Evolutionary conservation across 1,140 invertebrate species (phyloP).

Genomic region (Chlorops oryzae): DNA sequence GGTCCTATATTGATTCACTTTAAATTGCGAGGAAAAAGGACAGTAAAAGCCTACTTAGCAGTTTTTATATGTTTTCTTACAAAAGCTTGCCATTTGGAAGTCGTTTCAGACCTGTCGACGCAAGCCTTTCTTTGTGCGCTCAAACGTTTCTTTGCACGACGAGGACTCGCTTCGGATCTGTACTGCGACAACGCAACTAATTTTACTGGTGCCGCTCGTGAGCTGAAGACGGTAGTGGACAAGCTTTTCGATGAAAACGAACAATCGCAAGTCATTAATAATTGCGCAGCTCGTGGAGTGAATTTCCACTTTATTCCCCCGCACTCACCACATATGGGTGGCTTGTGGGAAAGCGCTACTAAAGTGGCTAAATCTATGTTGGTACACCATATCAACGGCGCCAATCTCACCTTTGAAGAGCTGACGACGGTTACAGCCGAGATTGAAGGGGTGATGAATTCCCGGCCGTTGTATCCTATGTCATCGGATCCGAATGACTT

Average conservation of each 20-base stretch:
- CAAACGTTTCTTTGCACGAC: constrained; percentile 29
- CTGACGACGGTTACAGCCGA: neutral
- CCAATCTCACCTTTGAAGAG: constrained; percentile 6
- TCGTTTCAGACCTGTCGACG: constrained; percentile 24
- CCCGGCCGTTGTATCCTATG: constrained; percentile 2
- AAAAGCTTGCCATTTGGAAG: constrained; percentile 33
- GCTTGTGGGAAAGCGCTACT: constrained; percentile 1
- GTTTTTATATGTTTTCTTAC: constrained; percentile 31
- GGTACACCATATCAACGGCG: neutral
- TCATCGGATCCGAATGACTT: constrained; percentile 1
- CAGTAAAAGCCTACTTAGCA: constrained; percentile 25
- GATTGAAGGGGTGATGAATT: constrained; percentile 5
- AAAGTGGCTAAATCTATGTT: constrained; percentile 2
- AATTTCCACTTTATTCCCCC: constrained; percentile 27
- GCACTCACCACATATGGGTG: constrained; percentile 8
- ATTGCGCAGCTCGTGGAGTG: constrained; percentile 16
- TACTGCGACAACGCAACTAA: constrained; percentile 38
- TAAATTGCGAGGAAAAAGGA: too few species aligned
- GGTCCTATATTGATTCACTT: too few species aligned
- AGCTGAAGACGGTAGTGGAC: constrained; percentile 12
- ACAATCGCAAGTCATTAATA: neutral
- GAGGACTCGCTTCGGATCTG: constrained; percentile 16
- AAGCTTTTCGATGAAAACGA: neutral
- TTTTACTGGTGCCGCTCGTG: constrained; percentile 22
- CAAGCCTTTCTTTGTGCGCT: constrained; percentile 28